These are phyloP conservation scores for Ceryle rudis DNA, from an alignment of 2,797 vertebrate species.

Conservation along the genomic window DNA sequence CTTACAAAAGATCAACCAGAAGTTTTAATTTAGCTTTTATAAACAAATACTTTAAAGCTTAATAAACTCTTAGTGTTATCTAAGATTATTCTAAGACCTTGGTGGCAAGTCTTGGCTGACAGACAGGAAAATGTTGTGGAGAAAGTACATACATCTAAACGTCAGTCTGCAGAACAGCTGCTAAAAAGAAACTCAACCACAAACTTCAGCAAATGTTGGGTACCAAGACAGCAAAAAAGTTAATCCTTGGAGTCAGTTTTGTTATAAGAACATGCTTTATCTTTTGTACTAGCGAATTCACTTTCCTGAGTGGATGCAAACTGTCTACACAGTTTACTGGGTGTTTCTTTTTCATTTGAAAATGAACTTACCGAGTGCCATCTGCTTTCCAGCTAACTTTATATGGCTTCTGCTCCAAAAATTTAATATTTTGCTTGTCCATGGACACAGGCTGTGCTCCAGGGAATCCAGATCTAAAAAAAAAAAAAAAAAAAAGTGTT, in stretches of 20 bases:
- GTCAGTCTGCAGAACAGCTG: not conserved
- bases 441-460: constrained; percentile 98
- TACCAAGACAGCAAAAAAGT: not conserved
- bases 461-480: constrained; percentile 92
- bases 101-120: not conserved
- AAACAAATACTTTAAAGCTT: not conserved
- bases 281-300: constrained; percentile 28
- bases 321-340: not conserved
- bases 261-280: not conserved
- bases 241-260: not conserved
- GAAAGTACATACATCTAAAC: not conserved
- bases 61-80: not conserved
- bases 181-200: not conserved
- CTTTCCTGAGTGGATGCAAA: not conserved
- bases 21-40: not conserved
- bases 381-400: constrained; percentile 99
- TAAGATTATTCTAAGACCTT: not conserved
- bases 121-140: not conserved
- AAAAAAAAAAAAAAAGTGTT: not conserved
- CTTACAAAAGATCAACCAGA: not conserved
- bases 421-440: constrained; percentile 93
- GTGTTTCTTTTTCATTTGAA: constrained; percentile 11
- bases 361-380: constrained; percentile 91
- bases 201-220: not conserved
- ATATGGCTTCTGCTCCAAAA: constrained; percentile 93